Conservation (phyloP, 2,113 vertebrate species). For the Psephotus haematonotus region DNA sequence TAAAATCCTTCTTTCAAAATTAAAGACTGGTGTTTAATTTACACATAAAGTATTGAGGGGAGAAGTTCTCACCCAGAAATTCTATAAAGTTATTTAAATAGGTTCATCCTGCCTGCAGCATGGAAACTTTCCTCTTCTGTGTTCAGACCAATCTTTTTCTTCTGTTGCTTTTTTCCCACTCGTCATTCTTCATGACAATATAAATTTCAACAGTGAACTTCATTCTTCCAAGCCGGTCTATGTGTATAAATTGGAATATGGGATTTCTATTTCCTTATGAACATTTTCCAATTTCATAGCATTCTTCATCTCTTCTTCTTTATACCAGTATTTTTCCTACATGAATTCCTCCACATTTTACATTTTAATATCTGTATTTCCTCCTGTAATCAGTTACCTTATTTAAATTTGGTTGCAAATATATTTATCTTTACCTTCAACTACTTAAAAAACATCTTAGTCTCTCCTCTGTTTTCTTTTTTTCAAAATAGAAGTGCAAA, state of each 20-base stretch:
- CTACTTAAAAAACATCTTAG: background rate
- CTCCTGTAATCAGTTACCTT: background rate
- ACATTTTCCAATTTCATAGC: background rate
- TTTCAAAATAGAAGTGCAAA: background rate
- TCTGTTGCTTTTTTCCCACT: background rate
- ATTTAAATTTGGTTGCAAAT: background rate
- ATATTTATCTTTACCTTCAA: background rate
- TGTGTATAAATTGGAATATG: background rate
- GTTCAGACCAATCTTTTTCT: background rate
- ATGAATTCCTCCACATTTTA: background rate
- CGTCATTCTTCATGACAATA: background rate
- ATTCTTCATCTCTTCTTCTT: background rate
- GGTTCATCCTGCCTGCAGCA: background rate
- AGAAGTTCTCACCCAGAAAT: background rate
- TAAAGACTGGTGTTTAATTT: background rate
- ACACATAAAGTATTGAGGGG: background rate
- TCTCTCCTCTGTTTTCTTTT: background rate
- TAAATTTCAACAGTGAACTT: background rate
- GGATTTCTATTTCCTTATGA: background rate
- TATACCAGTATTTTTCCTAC: background rate
- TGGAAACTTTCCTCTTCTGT: background rate
- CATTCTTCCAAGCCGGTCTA: background rate
- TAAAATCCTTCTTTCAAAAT: background rate
- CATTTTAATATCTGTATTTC: background rate
- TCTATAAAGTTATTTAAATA: background rate